Evolutionary conservation across 92 coral and sea anemone genomes (phyloP).

Genomic region (Heliopora coerulea): DNA sequence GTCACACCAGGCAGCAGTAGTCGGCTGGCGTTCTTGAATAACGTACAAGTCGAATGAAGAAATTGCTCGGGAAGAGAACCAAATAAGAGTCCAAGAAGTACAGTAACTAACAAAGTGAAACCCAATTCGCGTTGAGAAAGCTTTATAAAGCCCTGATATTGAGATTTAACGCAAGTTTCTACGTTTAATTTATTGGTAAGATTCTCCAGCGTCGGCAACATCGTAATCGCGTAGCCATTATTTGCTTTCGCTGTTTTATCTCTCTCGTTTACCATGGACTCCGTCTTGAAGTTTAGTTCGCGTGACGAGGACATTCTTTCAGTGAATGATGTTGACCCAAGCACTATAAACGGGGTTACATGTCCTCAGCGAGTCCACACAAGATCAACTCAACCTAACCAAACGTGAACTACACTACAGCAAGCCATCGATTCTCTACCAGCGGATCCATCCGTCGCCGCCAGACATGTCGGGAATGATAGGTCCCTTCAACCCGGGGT

Average conservation of each 20-base stretch:
- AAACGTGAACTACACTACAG: not conserved
- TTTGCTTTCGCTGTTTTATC: slow-evolving; percentile 75
- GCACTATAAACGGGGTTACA: not conserved
- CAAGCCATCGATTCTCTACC: not conserved
- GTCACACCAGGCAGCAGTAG: slow-evolving; percentile 77
- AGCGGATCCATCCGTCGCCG: not conserved
- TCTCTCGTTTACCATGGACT: slow-evolving; percentile 67
- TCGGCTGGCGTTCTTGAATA: slow-evolving; percentile 69
- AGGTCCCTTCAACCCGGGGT: not conserved
- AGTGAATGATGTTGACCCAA: slow-evolving; percentile 21
- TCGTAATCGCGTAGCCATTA: slow-evolving; percentile 91
- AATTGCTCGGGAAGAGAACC: slow-evolving; percentile 86
- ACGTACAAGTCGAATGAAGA: slow-evolving; percentile 69
- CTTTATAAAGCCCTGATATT: slow-evolving; percentile 74
- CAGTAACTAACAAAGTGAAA: slow-evolving; percentile 66
- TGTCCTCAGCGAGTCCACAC: not conserved
- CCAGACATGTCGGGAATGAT: slow-evolving; percentile 12
- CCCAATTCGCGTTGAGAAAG: slow-evolving; percentile 92
- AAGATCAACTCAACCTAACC: not conserved
- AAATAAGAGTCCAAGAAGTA: slow-evolving; percentile 81
- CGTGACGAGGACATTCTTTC: slow-evolving; percentile 47
- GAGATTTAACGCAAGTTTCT: slow-evolving; percentile 66
- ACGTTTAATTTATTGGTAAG: slow-evolving; percentile 26
- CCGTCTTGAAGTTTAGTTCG: slow-evolving; percentile 47
- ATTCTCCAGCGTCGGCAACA: slow-evolving; percentile 91